Evolutionary conservation across 1,140 invertebrate genomes (phyloP).

Genomic region (Mycetomoellerius zeteki): DNA sequence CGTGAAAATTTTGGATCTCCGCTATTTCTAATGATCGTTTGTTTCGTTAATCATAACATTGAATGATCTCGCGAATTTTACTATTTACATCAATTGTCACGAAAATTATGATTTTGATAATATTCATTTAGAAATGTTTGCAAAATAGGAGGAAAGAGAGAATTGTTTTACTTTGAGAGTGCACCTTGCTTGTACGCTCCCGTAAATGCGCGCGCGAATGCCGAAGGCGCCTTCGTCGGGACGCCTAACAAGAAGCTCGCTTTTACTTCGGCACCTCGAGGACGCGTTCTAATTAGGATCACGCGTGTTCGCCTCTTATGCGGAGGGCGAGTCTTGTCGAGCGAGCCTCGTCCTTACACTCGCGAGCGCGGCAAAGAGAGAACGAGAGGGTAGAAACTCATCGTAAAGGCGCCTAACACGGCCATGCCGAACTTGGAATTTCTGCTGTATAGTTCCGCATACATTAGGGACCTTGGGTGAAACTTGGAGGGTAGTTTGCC

Average conservation of each 20-base stretch:
- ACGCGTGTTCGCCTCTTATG: constrained; percentile 83
- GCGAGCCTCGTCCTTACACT: constrained; percentile 61
- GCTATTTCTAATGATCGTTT: not conserved
- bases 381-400: constrained; percentile 73
- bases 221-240: constrained; percentile 47
- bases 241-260: constrained; percentile 74
- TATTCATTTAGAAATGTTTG: constrained; percentile 26
- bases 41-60: constrained; percentile 34
- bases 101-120: not conserved
- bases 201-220: constrained; percentile 53
- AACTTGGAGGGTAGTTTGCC: constrained; percentile 84
- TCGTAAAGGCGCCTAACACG: constrained; percentile 82
- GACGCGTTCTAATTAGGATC: constrained; percentile 87
- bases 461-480: constrained; percentile 84
- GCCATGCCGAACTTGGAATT: constrained; percentile 84
- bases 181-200: constrained; percentile 16
- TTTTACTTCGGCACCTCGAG: constrained; percentile 81
- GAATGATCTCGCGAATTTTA: not conserved
- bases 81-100: not conserved
- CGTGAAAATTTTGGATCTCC: not conserved
- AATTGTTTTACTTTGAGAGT: constrained; percentile 28
- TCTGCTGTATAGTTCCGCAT: constrained; percentile 85
- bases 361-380: constrained; percentile 57
- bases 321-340: constrained; percentile 74
- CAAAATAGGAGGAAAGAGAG: not conserved